A percentile compares a stretch with the other conserved stretches of the same genome.
These are phyloP conservation scores for Gavialis gangeticus DNA, from an alignment of 2,113 vertebrate species.

Conservation along the genomic window DNA sequence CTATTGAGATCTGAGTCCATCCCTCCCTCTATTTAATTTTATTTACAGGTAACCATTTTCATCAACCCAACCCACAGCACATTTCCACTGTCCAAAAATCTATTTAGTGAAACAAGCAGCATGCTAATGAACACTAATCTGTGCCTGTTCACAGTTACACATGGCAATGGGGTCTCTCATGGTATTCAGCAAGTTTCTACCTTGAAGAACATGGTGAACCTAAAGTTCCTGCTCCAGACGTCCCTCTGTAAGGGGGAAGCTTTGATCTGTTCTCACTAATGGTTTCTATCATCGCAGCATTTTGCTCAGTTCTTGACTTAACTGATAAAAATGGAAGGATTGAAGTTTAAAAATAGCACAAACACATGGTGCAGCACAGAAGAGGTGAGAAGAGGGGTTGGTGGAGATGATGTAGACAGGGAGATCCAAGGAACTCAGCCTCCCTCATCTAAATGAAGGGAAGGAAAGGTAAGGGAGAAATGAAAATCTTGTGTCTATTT, in stretches of 20 bases:
- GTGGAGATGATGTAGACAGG: neutral
- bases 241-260: neutral
- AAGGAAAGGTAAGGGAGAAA: neutral
- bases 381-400: neutral
- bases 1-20: neutral
- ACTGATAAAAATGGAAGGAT: neutral
- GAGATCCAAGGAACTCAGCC: accelerated
- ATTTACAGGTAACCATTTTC: neutral
- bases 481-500: neutral
- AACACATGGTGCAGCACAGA: neutral
- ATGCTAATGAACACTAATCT: conserved; percentile 5
- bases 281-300: neutral
- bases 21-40: neutral
- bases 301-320: neutral
- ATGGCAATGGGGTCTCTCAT: neutral
- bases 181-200: neutral
- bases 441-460: neutral
- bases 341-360: neutral
- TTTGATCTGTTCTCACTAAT: conserved; percentile 22
- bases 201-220: neutral
- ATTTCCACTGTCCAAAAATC: neutral
- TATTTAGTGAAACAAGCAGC: neutral
- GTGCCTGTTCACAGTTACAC: neutral
- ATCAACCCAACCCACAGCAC: neutral
- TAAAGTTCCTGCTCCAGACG: neutral